phyloP scores from a whole-genome alignment of 2,888 invertebrate species.

The Stenchaetothrips biformis region DNA sequence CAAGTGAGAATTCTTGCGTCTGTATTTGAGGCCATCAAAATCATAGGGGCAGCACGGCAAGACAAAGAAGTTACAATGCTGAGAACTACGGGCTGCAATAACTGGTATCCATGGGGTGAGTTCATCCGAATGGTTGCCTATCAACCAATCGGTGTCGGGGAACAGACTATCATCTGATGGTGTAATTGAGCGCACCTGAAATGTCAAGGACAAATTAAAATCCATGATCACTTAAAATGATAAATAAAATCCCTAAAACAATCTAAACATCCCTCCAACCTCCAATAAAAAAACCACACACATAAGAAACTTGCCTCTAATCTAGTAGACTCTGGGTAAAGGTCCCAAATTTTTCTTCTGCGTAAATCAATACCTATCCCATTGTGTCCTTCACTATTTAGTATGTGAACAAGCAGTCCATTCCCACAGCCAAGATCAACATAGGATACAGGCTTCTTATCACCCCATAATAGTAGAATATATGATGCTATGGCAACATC shows the following conservation, averaged over 20 bases:
- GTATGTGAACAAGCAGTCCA: conserved; percentile 83
- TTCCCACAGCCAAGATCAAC: conserved; percentile 97
- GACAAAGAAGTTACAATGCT: conserved; percentile 74
- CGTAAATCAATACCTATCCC: conserved; percentile 83
- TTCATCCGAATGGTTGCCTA: conserved; percentile 99
- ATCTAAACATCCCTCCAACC: background rate
- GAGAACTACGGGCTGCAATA: conserved; percentile 74
- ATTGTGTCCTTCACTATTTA: conserved; percentile 74
- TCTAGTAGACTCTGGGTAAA: conserved; percentile 60
- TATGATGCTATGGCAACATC: conserved; percentile 92
- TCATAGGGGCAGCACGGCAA: conserved; percentile 94
- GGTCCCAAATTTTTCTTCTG: conserved; percentile 81
- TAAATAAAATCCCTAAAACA: conserved; percentile 29
- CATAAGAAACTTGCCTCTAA: conserved; percentile 55
- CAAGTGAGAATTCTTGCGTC: conserved; percentile 59
- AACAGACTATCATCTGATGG: conserved; percentile 64
- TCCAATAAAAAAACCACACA: conserved; percentile 18
- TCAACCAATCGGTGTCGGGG: conserved; percentile 81
- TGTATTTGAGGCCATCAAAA: conserved; percentile 80
- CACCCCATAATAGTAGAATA: conserved; percentile 73
- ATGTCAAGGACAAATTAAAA: conserved; percentile 35
- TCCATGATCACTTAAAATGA: conserved; percentile 33
- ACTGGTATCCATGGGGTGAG: conserved; percentile 98
- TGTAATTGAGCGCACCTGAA: conserved; percentile 60
- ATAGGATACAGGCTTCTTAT: conserved; percentile 53